Conservation (phyloP, 2,113 vertebrate genomes). For the Sterrhoptilus dennistouni region DNA sequence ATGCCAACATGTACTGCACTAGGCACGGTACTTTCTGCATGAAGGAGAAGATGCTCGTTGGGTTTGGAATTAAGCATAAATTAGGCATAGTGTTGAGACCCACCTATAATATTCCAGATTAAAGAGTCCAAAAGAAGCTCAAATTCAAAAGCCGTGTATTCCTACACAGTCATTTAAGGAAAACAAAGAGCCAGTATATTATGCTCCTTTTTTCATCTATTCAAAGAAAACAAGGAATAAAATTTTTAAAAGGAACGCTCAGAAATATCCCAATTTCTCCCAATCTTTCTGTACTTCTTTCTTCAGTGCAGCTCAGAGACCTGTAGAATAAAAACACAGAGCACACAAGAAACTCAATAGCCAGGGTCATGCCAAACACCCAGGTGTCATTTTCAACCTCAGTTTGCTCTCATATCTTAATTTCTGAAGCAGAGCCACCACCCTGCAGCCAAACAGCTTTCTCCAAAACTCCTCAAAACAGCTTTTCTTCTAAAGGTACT, state of each 20-base stretch:
- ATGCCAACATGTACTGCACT: neutral
- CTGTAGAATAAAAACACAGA: neutral
- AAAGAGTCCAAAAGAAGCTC: neutral
- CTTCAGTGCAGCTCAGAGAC: neutral
- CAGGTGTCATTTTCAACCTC: neutral
- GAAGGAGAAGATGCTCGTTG: fast-evolving
- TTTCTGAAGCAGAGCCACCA: neutral
- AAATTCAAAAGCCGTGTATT: neutral
- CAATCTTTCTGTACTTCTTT: neutral
- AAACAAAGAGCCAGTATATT: neutral
- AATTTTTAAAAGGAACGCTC: fast-evolving
- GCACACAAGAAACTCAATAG: neutral
- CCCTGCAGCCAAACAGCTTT: neutral
- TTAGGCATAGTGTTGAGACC: neutral
- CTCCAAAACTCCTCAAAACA: neutral
- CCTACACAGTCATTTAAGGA: neutral
- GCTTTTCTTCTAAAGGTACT: neutral
- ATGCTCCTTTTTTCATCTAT: neutral
- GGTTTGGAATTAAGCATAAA: neutral
- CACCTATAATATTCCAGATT: neutral
- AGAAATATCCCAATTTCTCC: fast-evolving
- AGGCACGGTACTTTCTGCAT: fast-evolving
- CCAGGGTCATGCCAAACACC: neutral
- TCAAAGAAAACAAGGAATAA: neutral
- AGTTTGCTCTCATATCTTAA: fast-evolving